Evolutionary conservation across 2,113 vertebrate species (phyloP).

Genomic region (Syrrhaptes paradoxus): DNA sequence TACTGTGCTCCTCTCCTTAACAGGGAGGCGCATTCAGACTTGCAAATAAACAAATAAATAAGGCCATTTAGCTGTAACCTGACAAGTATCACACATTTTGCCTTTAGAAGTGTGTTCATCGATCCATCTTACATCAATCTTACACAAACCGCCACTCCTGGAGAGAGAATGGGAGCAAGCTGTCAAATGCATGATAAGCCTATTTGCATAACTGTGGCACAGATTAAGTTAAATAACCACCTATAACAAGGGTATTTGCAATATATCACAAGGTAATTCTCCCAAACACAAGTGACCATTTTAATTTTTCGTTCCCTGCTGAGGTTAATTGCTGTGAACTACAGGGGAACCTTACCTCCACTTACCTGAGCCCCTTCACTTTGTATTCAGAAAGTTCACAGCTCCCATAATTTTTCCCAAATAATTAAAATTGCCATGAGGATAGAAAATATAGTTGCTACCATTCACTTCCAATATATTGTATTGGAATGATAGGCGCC

Average conservation of each 20-base stretch:
- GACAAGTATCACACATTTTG: neutral
- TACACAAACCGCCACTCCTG: neutral
- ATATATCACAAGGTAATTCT: neutral
- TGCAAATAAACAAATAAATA: constrained; percentile 51
- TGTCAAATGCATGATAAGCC: neutral
- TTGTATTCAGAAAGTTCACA: neutral
- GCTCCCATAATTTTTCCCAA: neutral
- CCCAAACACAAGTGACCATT: neutral
- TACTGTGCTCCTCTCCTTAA: neutral
- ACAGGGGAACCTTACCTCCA: neutral
- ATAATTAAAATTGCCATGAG: neutral
- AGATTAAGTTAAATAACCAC: neutral
- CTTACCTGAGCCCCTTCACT: neutral
- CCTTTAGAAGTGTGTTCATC: neutral
- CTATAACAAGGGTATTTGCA: neutral
- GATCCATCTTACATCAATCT: neutral
- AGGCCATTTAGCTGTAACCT: neutral
- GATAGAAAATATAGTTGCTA: neutral
- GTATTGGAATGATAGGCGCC: neutral
- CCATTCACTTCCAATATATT: neutral
- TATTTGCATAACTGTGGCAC: neutral
- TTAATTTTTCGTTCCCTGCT: neutral
- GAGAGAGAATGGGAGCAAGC: neutral
- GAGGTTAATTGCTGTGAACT: neutral
- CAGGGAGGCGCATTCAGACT: neutral